Percentiles rank a stretch among this genome's conserved stretches.
Evolutionary conservation across 2,113 vertebrate genomes (phyloP).

Genomic region (Myanophis thanlyinensis): DNA sequence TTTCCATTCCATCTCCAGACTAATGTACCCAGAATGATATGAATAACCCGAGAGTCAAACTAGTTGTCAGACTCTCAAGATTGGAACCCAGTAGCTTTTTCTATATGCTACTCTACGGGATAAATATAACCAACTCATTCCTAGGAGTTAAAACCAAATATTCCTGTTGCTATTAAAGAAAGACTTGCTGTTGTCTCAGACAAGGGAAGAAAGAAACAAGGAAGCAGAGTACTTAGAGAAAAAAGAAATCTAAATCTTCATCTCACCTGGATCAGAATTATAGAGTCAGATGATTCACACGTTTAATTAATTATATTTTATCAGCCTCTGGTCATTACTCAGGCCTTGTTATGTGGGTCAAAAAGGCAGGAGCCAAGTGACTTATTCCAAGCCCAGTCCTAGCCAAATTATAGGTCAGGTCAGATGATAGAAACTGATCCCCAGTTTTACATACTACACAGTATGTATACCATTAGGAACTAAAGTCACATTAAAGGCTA

Average conservation of each 20-base stretch:
- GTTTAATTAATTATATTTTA: background rate
- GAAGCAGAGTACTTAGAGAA: background rate
- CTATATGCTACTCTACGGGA: background rate
- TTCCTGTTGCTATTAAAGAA: slow-evolving; percentile 24
- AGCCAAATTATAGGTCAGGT: background rate
- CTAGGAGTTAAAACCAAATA: background rate
- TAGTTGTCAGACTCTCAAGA: slow-evolving; percentile 15
- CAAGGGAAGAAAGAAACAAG: background rate
- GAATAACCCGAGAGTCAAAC: slow-evolving; percentile 37
- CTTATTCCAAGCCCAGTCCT: background rate
- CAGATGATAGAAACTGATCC: background rate
- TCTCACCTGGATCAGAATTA: background rate
- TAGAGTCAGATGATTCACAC: background rate
- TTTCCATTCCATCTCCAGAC: slow-evolving; percentile 11
- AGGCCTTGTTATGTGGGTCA: background rate
- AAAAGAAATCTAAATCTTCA: background rate
- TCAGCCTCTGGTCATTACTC: background rate
- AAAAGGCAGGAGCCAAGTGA: background rate
- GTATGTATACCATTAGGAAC: background rate
- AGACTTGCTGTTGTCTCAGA: background rate
- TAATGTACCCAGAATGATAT: slow-evolving; percentile 33
- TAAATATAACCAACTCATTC: slow-evolving; percentile 2
- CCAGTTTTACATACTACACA: background rate
- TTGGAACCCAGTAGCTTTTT: background rate
- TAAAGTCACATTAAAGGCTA: background rate